Evolutionary conservation across 2,113 vertebrate species (phyloP), one percentile per base, ranked within the genome.

Genomic region (Corydoras maculifer): DNA sequence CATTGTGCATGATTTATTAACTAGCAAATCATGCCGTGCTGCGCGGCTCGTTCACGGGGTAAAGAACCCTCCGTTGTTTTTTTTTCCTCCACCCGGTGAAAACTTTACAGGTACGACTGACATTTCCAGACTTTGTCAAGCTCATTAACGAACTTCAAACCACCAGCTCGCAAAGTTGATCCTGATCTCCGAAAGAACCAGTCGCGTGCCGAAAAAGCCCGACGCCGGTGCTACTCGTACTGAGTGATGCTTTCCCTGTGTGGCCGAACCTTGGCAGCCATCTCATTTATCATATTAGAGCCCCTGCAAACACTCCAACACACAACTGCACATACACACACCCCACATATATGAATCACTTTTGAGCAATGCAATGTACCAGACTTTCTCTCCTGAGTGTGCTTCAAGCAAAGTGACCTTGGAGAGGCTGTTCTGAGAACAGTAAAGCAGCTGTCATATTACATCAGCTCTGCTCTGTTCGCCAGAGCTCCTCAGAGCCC

Each of bases 1-100:
- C 88, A 88, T 88, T 86, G 88, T 87, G 87, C 87, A 90, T 91
- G 88, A 91, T 91, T 90, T 91, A 90, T 90, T 89, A 90, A 90
- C 86, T 83, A 87, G 86, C 85, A 84, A 88, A 88, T 88, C 84
- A 82, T 78, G 81, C 83, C 54, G 68, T 68, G 85, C 81, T 77
- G 80, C 79, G 84, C 71, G 68, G 68, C 67, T 68, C 58, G 29
- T 63, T 72, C 66, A 75, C 51, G 54, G 70, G 64, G 72, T 68
- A 77, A 80, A 75, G 74, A 67, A 72, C 65, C 73, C 78, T 73
- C 73, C 55, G 65, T 69, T 43, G 4, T 43, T 43, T 43, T 43
- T 25, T 25, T 25, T 25, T 25, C 18, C 18, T 25, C 18, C 35
- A 2, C 77, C 69, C 69, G 68, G 30, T 30, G 70, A 61, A 79